Percentiles rank a stretch among this genome's conserved stretches.
These are phyloP conservation scores for Acanthisitta chloris DNA, from an alignment of 2,113 vertebrate genomes.

Conservation along the genomic window DNA sequence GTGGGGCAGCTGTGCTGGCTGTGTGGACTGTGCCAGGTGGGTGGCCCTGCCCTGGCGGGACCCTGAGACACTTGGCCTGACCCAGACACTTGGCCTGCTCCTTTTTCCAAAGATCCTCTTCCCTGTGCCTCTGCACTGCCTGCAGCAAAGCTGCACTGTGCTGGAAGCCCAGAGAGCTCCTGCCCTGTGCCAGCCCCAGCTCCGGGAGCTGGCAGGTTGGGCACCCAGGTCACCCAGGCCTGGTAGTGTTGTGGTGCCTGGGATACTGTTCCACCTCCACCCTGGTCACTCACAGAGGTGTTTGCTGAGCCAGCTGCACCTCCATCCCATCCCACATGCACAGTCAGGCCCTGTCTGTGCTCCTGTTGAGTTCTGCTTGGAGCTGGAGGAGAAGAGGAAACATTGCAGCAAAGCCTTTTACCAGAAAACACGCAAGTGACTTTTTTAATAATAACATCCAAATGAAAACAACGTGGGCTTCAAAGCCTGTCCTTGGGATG, in stretches of 20 bases:
- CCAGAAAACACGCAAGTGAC: slow-evolving; percentile 43
- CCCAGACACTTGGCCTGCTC: neutral
- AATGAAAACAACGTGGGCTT: slow-evolving; percentile 40
- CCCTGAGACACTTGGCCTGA: fast-evolving
- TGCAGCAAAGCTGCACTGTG: neutral
- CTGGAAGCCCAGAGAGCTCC: neutral
- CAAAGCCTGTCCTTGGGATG: neutral
- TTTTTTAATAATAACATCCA: neutral
- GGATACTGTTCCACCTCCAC: neutral
- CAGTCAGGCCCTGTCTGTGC: fast-evolving
- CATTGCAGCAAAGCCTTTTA: neutral
- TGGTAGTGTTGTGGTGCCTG: fast-evolving
- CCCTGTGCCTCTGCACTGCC: neutral
- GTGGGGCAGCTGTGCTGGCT: fast-evolving
- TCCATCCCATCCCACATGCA: neutral
- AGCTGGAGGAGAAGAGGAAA: neutral
- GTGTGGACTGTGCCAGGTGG: fast-evolving
- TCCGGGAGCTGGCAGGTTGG: neutral
- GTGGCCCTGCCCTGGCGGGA: fast-evolving
- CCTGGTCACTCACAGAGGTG: neutral
- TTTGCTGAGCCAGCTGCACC: fast-evolving
- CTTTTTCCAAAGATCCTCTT: neutral
- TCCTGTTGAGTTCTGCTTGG: fast-evolving
- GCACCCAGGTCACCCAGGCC: neutral
- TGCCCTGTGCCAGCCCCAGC: neutral